Percentiles rank a stretch among this genome's conserved stretches.
These are phyloP conservation scores for Ommatoiulus sabulosus DNA, from an alignment of 2,888 invertebrate species.

Conservation along the genomic window DNA sequence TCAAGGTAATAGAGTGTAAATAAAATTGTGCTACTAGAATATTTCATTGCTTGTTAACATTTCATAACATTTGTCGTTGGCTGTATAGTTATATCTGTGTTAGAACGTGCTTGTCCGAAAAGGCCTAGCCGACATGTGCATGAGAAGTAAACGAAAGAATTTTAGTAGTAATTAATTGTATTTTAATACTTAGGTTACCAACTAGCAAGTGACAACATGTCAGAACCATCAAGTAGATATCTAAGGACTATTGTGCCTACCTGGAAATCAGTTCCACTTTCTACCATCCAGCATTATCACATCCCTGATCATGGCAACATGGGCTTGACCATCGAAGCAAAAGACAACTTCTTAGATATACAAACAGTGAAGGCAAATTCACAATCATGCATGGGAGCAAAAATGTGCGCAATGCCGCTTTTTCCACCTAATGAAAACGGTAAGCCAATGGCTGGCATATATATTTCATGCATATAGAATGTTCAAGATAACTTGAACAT, in stretches of 20 bases:
- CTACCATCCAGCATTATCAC: neutral
- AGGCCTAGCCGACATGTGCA: too few relatives aligned
- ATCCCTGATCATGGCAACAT: constrained; percentile 47
- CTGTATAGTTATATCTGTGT: too few relatives aligned
- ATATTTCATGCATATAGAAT: too few relatives aligned
- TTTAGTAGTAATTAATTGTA: neutral
- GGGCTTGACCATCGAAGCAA: constrained; percentile 22
- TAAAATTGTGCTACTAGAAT: too few relatives aligned
- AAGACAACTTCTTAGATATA: neutral
- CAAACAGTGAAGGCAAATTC: constrained; percentile 15
- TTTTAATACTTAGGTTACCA: neutral
- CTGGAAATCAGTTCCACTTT: neutral
- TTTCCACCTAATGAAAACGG: constrained; percentile 26
- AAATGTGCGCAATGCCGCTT: constrained; percentile 21
- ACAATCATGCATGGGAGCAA: constrained; percentile 27
- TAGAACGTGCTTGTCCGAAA: too few relatives aligned
- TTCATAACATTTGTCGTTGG: too few relatives aligned
- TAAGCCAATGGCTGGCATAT: neutral
- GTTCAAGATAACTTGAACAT: neutral
- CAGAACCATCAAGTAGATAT: neutral
- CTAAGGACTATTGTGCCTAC: neutral
- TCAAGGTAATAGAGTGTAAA: too few relatives aligned
- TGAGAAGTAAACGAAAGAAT: too few relatives aligned
- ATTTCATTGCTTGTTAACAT: too few relatives aligned
- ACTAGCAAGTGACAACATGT: neutral